Evolutionary conservation across 2,888 invertebrate species (phyloP).

Genomic region (Macrosoma leucophasiata): DNA sequence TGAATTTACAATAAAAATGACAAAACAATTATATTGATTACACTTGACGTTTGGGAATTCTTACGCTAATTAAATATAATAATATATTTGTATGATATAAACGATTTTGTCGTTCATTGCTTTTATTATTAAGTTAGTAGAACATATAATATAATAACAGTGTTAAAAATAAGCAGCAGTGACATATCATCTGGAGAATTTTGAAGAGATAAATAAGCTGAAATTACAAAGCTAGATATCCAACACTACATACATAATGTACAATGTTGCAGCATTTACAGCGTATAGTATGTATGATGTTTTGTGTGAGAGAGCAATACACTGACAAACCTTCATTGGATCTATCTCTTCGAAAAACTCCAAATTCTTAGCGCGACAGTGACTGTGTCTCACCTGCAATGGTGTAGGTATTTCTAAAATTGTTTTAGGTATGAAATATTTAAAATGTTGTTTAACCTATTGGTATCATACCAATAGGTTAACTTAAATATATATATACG

Average conservation of each 20-base stretch:
- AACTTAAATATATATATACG: too few relatives aligned
- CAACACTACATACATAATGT: constrained; percentile 9
- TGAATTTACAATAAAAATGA: too few relatives aligned
- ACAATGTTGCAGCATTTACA: background rate
- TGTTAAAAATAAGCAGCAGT: constrained; percentile 9
- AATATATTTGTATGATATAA: too few relatives aligned
- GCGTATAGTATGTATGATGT: constrained; percentile 1
- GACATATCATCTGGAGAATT: constrained; percentile 44
- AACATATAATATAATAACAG: too few relatives aligned
- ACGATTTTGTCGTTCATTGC: too few relatives aligned
- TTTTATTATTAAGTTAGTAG: too few relatives aligned
- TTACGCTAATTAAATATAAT: too few relatives aligned
- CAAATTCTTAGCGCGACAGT: constrained; percentile 52
- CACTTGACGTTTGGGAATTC: too few relatives aligned
- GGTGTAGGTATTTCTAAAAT: constrained; percentile 30
- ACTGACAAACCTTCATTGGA: constrained; percentile 52
- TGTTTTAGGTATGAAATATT: constrained; percentile 10
- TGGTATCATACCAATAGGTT: too few relatives aligned
- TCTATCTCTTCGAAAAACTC: constrained; percentile 62
- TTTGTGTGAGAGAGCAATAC: constrained; percentile 11
- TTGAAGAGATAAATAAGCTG: constrained; percentile 38
- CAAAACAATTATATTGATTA: too few relatives aligned
- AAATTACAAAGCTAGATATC: constrained; percentile 13
- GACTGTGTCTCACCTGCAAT: constrained; percentile 57
- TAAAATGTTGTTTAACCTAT: too few relatives aligned